A percentile compares a stretch with the other conserved stretches of the same genome.
Conservation (phyloP, 2,113 vertebrate genomes). For the Strigops habroptila region DNA sequence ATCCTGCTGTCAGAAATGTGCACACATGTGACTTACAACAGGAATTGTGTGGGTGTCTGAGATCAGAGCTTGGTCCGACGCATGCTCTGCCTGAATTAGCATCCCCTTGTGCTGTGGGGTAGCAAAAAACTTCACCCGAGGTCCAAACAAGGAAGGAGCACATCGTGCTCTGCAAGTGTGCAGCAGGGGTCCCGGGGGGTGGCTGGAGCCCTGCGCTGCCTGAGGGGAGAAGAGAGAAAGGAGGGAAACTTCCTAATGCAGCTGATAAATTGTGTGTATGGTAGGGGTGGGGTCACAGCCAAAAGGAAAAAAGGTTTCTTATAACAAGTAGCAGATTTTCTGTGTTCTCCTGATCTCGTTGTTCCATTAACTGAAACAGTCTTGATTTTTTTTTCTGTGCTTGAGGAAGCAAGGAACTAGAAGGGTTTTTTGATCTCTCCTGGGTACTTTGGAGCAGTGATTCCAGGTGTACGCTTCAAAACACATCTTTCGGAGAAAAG, state of each 20-base stretch:
- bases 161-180: rapidly evolving
- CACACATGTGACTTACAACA: background rate
- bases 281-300: background rate
- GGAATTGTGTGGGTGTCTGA: constrained; percentile 11
- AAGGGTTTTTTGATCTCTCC: background rate
- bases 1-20: background rate
- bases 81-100: background rate
- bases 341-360: background rate
- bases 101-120: background rate
- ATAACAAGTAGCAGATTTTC: constrained; percentile 7
- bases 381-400: background rate
- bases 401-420: background rate
- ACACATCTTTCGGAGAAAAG: background rate
- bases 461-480: background rate
- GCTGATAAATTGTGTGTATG: background rate
- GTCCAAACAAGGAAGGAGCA: background rate
- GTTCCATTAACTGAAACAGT: background rate
- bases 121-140: background rate
- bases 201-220: background rate
- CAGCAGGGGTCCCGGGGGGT: background rate
- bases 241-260: background rate
- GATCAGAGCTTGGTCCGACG: background rate
- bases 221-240: background rate
- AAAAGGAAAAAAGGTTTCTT: background rate
- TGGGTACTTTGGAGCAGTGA: background rate